Percentiles rank a stretch among this genome's conserved stretches.
phyloP scores from a whole-genome alignment of 2,113 vertebrate species.

The Myrmecophaga tridactyla region DNA sequence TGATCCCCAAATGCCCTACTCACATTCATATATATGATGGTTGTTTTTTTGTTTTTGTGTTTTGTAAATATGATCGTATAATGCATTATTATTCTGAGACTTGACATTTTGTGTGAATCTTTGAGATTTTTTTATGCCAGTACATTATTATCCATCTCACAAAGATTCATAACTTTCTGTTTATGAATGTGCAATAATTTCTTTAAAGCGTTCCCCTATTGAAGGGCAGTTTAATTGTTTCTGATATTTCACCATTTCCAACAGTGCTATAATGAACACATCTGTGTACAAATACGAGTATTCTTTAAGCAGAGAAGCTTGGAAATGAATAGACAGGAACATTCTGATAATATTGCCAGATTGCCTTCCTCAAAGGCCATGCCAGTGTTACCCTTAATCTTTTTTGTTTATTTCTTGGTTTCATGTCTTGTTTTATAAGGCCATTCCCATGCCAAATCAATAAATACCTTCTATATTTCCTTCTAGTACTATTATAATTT shows the following conservation, averaged over 20 bases:
- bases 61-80: background rate
- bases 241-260: background rate
- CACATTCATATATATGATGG: background rate
- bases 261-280: background rate
- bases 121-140: background rate
- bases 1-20: background rate
- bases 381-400: background rate
- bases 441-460: background rate
- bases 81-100: background rate
- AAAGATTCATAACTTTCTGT: background rate
- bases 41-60: background rate
- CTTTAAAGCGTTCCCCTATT: background rate
- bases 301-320: background rate
- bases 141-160: background rate
- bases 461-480: background rate
- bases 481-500: background rate
- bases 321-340: background rate
- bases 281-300: background rate
- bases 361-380: background rate
- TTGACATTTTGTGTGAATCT: background rate
- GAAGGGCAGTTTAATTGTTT: background rate
- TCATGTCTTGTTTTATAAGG: background rate
- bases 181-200: background rate
- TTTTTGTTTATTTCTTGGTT: background rate
- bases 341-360: background rate